phyloP scores from a whole-genome alignment of 2,888 invertebrate species.

The Alloplasta piceator region DNA sequence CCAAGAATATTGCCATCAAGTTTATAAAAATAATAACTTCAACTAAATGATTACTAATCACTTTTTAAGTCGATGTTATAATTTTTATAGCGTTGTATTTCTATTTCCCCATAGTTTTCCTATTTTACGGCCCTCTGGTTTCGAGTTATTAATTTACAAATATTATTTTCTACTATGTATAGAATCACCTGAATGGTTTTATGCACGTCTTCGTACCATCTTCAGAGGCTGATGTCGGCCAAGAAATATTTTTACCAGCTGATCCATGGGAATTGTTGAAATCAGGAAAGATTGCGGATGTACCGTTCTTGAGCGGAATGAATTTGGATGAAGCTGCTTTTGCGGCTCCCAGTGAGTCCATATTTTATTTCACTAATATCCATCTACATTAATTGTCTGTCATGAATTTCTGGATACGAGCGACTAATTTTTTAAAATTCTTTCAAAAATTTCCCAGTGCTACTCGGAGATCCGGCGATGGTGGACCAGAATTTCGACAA shows the following conservation, averaged over 20 bases:
- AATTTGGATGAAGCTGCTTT: conserved; percentile 72
- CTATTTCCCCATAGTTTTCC: not conserved
- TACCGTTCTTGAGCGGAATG: conserved; percentile 77
- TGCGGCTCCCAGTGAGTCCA: conserved; percentile 70
- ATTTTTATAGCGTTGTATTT: conserved; percentile 24
- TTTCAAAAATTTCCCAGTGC: conserved; percentile 58
- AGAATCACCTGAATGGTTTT: conserved; percentile 75
- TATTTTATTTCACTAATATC: not conserved
- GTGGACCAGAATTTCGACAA: conserved; percentile 76
- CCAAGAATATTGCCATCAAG: no score
- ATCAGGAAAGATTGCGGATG: conserved; percentile 75
- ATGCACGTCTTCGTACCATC: conserved; percentile 74
- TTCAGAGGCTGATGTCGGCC: conserved; percentile 75
- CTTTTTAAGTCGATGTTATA: no score
- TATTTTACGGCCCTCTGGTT: no score
- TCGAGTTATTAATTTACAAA: no score
- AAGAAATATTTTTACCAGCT: conserved; percentile 76
- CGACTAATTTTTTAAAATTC: not conserved
- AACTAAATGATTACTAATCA: no score
- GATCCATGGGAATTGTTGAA: conserved; percentile 79
- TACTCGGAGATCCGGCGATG: conserved; percentile 70
- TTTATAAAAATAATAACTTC: no score
- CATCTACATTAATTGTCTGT: not conserved
- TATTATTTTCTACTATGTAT: conserved; percentile 7
- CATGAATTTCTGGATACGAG: not conserved